Conservation (phyloP, 2,113 vertebrate genomes). For the Orthonyx spaldingii region DNA sequence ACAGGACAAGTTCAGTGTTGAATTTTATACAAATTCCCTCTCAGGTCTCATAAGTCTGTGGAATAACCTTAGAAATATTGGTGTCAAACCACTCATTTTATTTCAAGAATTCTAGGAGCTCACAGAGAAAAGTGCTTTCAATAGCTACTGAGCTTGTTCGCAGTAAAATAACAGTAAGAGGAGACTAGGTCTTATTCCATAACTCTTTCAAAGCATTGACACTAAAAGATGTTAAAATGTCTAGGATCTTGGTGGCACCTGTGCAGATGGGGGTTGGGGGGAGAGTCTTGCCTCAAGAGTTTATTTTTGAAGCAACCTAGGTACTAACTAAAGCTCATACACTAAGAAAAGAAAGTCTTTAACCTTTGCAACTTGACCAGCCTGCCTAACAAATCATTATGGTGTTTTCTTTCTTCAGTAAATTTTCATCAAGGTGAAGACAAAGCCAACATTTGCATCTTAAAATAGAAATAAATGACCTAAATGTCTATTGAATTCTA, state of each 20-base stretch:
- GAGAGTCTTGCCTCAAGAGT: background rate
- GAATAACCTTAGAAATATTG: background rate
- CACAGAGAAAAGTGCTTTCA: background rate
- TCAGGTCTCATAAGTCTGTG: background rate
- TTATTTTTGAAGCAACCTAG: background rate
- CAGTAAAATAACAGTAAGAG: background rate
- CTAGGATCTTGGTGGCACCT: background rate
- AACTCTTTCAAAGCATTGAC: background rate
- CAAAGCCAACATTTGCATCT: slow-evolving; percentile 15
- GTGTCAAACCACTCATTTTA: background rate
- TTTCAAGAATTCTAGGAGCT: background rate
- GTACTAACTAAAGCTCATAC: background rate
- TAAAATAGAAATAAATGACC: slow-evolving; percentile 44
- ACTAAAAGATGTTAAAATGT: background rate
- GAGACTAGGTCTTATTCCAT: background rate
- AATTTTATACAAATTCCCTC: background rate
- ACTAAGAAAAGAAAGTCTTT: background rate
- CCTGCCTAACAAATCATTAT: background rate
- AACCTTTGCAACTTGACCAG: background rate
- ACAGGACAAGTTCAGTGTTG: background rate
- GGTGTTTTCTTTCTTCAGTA: background rate
- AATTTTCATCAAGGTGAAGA: slow-evolving; percentile 38
- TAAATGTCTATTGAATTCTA: slow-evolving; percentile 45
- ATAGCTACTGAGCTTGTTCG: background rate
- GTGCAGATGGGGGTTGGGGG: background rate